Conservation (phyloP, 2,113 vertebrate genomes). For the Nesoenas mayeri region DNA sequence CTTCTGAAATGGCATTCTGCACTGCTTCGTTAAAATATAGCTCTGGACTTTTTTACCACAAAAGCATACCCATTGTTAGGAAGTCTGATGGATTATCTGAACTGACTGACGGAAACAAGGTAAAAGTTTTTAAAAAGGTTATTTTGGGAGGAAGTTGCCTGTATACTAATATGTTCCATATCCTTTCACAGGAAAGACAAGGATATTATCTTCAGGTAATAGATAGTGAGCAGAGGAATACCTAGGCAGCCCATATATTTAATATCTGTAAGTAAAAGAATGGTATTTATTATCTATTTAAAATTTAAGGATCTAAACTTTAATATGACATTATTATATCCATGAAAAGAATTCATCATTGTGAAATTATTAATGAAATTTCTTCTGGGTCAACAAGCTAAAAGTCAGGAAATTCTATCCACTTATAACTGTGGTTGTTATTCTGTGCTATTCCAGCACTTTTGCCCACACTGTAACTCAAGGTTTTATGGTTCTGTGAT, state of each 20-base stretch:
- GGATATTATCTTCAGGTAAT: background rate
- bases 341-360: background rate
- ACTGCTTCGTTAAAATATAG: background rate
- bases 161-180: background rate
- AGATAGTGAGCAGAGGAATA: background rate
- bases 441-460: background rate
- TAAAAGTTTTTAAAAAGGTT: background rate
- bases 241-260: background rate
- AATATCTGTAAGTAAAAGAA: background rate
- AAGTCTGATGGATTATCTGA: background rate
- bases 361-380: background rate
- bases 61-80: background rate
- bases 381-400: background rate
- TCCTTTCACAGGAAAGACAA: background rate
- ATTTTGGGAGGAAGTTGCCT: background rate
- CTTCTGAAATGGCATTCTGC: background rate
- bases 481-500: background rate
- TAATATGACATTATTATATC: background rate
- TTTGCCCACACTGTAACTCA: background rate
- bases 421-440: background rate
- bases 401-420: background rate
- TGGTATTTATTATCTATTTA: background rate
- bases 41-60: background rate
- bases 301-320: background rate
- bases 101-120: background rate